A percentile compares a stretch with the other conserved stretches of the same genome.
Evolutionary conservation across 2,797 vertebrate species (phyloP).

Genomic region (Vespertilio murinus): DNA sequence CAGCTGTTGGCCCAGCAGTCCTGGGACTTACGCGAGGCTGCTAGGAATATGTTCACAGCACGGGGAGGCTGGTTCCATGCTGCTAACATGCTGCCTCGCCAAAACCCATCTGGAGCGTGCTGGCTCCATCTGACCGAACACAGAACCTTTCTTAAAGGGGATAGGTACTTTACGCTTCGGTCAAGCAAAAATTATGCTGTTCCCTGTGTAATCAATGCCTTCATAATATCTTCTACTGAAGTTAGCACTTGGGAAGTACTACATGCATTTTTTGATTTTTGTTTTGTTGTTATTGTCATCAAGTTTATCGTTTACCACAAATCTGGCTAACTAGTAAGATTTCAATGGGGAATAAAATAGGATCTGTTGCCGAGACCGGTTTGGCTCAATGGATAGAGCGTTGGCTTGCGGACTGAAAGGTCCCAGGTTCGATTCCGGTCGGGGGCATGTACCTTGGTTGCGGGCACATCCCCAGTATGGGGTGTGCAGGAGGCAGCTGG

Average conservation of each 20-base stretch:
- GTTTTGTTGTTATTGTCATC: neutral
- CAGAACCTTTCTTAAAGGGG: constrained; percentile 37
- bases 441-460: no score
- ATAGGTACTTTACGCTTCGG: neutral
- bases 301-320: neutral
- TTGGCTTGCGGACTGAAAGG: no score
- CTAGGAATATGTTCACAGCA: constrained; percentile 81
- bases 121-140: constrained; percentile 25
- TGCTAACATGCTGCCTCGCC: constrained; percentile 66
- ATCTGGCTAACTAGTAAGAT: neutral
- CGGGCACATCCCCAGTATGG: no score
- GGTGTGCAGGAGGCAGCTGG: no score
- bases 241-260: neutral
- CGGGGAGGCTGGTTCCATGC: constrained; percentile 66
- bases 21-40: constrained; percentile 74
- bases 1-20: constrained; percentile 83
- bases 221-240: neutral
- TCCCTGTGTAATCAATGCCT: neutral
- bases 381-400: no score
- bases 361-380: no score
- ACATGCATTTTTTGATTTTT: neutral
- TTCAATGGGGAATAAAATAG: neutral
- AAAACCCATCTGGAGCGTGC: constrained; percentile 32
- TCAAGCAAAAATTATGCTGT: constrained; percentile 30
- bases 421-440: no score